phyloP scores from a whole-genome alignment of 92 coral and sea anemone genomes.

The Porites divaricata region DNA sequence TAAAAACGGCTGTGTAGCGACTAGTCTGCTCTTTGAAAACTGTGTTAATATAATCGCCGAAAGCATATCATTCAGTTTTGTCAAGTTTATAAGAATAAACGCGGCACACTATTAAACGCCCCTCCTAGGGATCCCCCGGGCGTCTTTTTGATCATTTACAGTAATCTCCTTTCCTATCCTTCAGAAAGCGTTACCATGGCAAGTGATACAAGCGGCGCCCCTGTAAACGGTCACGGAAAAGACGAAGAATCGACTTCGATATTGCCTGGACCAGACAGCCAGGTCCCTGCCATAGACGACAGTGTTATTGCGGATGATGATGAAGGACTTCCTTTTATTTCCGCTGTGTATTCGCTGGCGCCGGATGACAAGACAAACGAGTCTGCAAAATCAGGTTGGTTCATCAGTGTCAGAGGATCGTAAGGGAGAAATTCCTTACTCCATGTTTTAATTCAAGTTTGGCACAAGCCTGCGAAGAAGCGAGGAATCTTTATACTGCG shows the following conservation, averaged over 20 bases:
- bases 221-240: conserved; percentile 6
- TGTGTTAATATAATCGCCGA: too few relatives aligned
- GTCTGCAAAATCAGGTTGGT: background rate
- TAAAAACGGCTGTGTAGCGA: too few relatives aligned
- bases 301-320: conserved; percentile 74
- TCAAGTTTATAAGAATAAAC: too few relatives aligned
- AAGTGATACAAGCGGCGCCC: background rate
- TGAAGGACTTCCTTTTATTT: conserved; percentile 72
- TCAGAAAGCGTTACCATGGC: conserved; percentile 7
- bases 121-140: too few relatives aligned
- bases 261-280: background rate
- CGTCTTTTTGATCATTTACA: too few relatives aligned
- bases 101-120: too few relatives aligned
- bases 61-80: too few relatives aligned
- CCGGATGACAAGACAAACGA: conserved; percentile 17
- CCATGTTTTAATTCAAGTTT: background rate
- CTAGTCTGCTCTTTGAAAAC: too few relatives aligned
- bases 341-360: conserved; percentile 87
- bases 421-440: background rate
- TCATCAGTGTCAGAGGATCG: background rate
- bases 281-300: conserved; percentile 73
- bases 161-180: background rate
- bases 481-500: too few relatives aligned
- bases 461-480: too few relatives aligned
- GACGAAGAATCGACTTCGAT: background rate